These are phyloP conservation scores for Chironomus tepperi DNA, from an alignment of 1,140 invertebrate species.

Conservation along the genomic window DNA sequence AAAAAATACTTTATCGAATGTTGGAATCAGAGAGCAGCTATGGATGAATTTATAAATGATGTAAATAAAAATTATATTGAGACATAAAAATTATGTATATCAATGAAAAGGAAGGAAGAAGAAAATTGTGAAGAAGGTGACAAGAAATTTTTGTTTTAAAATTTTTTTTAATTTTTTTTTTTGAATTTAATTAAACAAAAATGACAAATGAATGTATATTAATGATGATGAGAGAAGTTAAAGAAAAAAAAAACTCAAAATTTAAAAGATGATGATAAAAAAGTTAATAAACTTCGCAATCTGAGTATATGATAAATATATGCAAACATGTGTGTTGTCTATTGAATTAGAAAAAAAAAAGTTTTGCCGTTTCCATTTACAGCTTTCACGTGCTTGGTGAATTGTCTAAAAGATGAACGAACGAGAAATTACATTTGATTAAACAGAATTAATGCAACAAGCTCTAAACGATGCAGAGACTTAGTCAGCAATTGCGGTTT, in stretches of 20 bases:
- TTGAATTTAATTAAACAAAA: neutral
- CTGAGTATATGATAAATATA: constrained; percentile 10
- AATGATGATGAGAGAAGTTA: neutral
- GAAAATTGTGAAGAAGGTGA: neutral
- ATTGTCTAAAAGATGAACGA: too few relatives aligned
- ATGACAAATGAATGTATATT: neutral
- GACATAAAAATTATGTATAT: neutral
- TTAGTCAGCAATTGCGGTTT: too few relatives aligned
- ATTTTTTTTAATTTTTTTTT: neutral
- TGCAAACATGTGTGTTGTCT: neutral
- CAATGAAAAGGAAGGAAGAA: neutral
- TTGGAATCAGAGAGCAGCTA: neutral
- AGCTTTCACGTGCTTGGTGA: too few relatives aligned
- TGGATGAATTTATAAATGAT: neutral
- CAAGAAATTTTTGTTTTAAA: neutral
- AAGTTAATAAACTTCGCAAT: constrained; percentile 14
- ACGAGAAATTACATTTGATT: too few relatives aligned
- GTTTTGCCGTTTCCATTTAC: too few relatives aligned
- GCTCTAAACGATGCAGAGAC: too few relatives aligned
- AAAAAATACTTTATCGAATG: neutral
- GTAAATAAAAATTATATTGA: neutral
- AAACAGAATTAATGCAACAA: too few relatives aligned
- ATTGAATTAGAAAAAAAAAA: too few relatives aligned
- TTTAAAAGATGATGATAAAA: too few relatives aligned
- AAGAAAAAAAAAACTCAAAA: neutral